These are phyloP conservation scores for Acanthopagrus latus DNA, from an alignment of 2,797 vertebrate genomes.

Conservation along the genomic window DNA sequence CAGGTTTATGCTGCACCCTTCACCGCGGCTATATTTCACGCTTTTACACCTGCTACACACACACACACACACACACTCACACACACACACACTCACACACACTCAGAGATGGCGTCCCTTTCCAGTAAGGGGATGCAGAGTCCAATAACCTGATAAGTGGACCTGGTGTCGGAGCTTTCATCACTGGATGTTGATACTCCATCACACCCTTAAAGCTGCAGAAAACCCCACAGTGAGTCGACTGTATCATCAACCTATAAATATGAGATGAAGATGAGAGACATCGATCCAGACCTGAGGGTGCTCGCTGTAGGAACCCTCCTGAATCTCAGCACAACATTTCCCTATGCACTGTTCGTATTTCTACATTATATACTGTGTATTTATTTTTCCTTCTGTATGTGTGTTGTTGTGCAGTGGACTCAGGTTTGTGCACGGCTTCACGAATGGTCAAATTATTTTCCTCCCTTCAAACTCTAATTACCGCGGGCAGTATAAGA, in stretches of 20 bases:
- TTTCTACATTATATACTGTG: not conserved
- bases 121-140: slow-evolving; percentile 7
- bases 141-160: slow-evolving; percentile 30
- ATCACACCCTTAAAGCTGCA: not conserved
- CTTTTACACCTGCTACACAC: slow-evolving; percentile 46
- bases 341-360: too few species aligned
- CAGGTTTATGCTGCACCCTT: slow-evolving; percentile 71
- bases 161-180: slow-evolving; percentile 24
- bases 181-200: slow-evolving; percentile 7
- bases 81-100: not conserved
- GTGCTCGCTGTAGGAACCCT: not conserved
- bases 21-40: slow-evolving; percentile 74
- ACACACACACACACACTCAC: not conserved
- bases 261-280: slow-evolving; percentile 9
- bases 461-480: not conserved
- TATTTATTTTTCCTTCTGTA: not conserved
- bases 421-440: not conserved
- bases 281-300: not conserved
- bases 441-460: not conserved
- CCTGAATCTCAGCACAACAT: not conserved
- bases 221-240: not conserved
- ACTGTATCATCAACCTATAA: not conserved
- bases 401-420: too few species aligned
- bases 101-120: not conserved
- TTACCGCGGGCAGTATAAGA: not conserved